Conservation (phyloP, 2,113 vertebrate species). For the Sinosuthora webbiana region DNA sequence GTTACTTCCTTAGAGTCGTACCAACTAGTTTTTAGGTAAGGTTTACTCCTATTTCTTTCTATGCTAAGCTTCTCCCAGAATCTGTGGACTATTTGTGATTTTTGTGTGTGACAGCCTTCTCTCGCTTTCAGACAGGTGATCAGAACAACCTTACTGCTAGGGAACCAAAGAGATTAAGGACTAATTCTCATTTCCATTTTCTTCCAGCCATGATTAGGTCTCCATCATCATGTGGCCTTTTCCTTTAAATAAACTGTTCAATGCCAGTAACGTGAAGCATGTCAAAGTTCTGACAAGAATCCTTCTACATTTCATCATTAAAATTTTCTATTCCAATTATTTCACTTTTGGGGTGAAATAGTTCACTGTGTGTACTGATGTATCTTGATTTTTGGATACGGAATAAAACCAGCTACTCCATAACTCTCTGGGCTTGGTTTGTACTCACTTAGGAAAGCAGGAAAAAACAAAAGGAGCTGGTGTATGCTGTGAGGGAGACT, state of each 20-base stretch:
- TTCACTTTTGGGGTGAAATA: not conserved
- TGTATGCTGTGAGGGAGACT: not conserved
- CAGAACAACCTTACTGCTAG: not conserved
- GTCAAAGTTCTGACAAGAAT: not conserved
- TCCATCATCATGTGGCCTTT: not conserved
- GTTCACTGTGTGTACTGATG: not conserved
- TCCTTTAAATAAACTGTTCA: constrained; percentile 16
- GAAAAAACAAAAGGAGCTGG: not conserved
- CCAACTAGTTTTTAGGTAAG: not conserved
- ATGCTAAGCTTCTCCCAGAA: not conserved
- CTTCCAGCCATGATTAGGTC: not conserved
- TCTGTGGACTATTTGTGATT: not conserved
- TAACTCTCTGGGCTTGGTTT: not conserved
- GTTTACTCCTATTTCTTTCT: not conserved
- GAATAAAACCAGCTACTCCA: not conserved
- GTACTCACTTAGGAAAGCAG: not conserved
- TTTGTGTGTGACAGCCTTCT: not conserved
- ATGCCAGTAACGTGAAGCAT: not conserved
- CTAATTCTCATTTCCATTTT: not conserved
- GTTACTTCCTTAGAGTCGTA: not conserved
- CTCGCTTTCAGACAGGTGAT: not conserved
- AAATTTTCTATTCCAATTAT: not conserved
- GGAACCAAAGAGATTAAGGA: not conserved
- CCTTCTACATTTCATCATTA: not conserved
- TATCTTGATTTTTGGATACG: not conserved